A percentile compares a stretch with the other conserved stretches of the same genome.
phyloP scores from a whole-genome alignment of 2,113 vertebrate genomes.

The Odocoileus hemionus region DNA sequence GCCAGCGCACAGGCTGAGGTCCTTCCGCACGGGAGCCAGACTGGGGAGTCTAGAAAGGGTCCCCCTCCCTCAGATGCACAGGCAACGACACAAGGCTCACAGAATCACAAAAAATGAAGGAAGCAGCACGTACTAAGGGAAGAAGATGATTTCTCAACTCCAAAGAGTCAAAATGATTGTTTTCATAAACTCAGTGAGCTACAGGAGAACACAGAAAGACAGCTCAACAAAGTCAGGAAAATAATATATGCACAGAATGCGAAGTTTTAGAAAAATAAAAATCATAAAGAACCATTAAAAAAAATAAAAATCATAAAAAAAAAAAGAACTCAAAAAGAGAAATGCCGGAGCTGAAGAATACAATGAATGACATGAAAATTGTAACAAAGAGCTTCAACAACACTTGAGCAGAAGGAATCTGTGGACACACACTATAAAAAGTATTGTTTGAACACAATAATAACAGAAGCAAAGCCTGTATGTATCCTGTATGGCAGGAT shows the following conservation, averaged over 20 bases:
- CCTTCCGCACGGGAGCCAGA: background rate
- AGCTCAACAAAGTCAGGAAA: background rate
- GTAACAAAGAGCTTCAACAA: background rate
- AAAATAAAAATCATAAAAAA: background rate
- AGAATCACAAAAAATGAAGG: background rate
- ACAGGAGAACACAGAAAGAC: background rate
- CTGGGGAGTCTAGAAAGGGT: background rate
- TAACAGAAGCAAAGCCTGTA: background rate
- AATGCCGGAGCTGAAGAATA: background rate
- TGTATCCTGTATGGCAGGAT: background rate
- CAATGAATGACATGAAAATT: background rate
- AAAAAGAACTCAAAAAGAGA: background rate
- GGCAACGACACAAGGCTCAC: background rate
- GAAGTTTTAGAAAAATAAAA: background rate
- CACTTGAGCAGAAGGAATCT: background rate
- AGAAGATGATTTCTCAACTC: background rate
- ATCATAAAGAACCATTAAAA: background rate
- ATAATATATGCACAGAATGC: background rate
- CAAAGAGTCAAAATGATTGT: background rate
- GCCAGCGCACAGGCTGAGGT: rapidly evolving
- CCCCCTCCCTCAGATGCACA: background rate
- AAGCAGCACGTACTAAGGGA: background rate
- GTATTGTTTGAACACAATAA: background rate
- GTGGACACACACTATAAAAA: background rate
- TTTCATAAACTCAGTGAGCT: background rate